Evolutionary conservation across 2,797 vertebrate species (phyloP).

Genomic region (Vespertilio murinus): DNA sequence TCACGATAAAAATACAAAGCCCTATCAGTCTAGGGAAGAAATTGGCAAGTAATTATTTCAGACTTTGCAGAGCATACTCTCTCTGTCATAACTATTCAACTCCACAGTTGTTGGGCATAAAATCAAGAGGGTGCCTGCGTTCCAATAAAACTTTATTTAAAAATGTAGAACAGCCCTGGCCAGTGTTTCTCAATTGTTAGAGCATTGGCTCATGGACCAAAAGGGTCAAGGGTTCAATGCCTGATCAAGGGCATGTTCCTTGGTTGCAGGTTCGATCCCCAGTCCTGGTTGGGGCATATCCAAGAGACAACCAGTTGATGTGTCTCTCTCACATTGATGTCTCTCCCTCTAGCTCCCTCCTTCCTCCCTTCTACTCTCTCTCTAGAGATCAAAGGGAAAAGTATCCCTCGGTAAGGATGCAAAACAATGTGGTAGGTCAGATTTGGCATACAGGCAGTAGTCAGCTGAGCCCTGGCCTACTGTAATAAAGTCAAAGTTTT

Average conservation of each 20-base stretch:
- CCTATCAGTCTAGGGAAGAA: rapidly evolving
- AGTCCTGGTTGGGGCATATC: no score
- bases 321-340: no score
- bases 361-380: no score
- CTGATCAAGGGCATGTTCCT: no score
- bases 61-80: rapidly evolving
- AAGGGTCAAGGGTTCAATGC: no score
- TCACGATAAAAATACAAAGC: not conserved
- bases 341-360: no score
- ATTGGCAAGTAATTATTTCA: not conserved
- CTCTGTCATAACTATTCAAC: not conserved
- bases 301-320: no score
- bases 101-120: not conserved
- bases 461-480: not conserved
- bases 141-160: not conserved
- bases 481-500: not conserved
- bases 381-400: not conserved
- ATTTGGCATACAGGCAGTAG: not conserved
- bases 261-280: no score
- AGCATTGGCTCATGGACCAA: no score
- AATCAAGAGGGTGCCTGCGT: not conserved
- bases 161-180: not conserved
- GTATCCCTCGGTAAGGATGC: no score
- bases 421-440: no score
- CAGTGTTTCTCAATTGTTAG: no score